These are phyloP conservation scores for Drosophila athabasca DNA, from an alignment of 1,140 invertebrate species.

Conservation along the genomic window DNA sequence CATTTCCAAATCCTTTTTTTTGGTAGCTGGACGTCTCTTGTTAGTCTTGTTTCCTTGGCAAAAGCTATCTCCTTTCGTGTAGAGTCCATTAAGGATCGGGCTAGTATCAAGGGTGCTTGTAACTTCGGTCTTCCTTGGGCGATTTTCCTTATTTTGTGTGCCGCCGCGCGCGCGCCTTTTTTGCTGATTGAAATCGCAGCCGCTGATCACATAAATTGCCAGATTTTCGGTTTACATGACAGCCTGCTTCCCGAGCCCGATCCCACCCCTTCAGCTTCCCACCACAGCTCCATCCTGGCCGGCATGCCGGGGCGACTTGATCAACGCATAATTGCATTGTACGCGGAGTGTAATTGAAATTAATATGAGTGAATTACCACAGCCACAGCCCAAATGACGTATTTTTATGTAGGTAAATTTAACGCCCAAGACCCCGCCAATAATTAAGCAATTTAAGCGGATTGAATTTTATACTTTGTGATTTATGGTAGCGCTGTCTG, in stretches of 20 bases:
- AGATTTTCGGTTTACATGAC: constrained; percentile 80
- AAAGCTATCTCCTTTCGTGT: too few species aligned
- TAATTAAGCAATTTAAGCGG: constrained; percentile 83
- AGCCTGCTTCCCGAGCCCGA: constrained; percentile 12
- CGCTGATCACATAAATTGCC: constrained; percentile 81
- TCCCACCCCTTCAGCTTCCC: constrained; percentile 1
- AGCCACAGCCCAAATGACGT: constrained; percentile 59
- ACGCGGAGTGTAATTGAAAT: constrained; percentile 80
- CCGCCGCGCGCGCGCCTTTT: constrained; percentile 36
- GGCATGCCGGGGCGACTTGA: neutral
- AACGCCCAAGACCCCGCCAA: constrained; percentile 67
- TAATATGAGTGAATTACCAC: constrained; percentile 80
- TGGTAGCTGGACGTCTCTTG: too few species aligned
- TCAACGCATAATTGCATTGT: constrained; percentile 81
- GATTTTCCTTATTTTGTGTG: constrained; percentile 12
- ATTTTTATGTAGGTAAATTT: constrained; percentile 68
- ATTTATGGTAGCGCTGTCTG: constrained; percentile 64
- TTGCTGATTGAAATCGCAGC: constrained; percentile 75
- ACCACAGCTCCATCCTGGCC: neutral
- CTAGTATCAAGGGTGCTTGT: neutral
- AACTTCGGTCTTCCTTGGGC: neutral
- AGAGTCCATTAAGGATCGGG: too few species aligned
- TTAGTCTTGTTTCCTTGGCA: too few species aligned
- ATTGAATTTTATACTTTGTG: constrained; percentile 65
- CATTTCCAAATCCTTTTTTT: too few species aligned